Conservation (phyloP, 2,888 invertebrate genomes). For the Allacma fusca region DNA sequence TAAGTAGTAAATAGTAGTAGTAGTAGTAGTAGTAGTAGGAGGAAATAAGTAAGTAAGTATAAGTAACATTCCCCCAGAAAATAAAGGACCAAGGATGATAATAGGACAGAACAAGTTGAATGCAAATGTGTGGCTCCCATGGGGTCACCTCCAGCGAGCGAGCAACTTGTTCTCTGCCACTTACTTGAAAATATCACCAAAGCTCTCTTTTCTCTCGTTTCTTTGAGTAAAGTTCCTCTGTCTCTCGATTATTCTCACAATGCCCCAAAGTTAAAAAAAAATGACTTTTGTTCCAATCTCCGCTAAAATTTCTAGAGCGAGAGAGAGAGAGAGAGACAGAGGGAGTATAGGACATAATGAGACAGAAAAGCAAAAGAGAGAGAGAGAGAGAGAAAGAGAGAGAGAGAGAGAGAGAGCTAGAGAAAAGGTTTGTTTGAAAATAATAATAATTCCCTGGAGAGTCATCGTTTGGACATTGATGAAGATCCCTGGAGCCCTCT, state of each 20-base stretch:
- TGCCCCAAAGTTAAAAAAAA: no score
- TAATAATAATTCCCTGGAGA: slow-evolving; percentile 46
- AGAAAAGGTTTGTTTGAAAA: slow-evolving; percentile 29
- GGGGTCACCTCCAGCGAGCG: slow-evolving; percentile 27
- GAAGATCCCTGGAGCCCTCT: slow-evolving; percentile 46
- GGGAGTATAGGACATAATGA: no score
- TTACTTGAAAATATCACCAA: slow-evolving; percentile 1
- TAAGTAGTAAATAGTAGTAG: no score
- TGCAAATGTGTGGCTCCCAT: slow-evolving; percentile 39
- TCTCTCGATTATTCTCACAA: background rate
- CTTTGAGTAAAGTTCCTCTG: no score
- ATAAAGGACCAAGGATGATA: no score
- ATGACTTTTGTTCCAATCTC: background rate
- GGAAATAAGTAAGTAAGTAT: no score
- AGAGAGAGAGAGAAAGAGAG: slow-evolving; percentile 13
- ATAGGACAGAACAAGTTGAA: background rate
- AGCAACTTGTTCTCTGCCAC: slow-evolving; percentile 30
- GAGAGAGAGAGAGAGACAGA: slow-evolving; percentile 1
- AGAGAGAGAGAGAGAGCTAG: background rate
- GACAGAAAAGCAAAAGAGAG: no score
- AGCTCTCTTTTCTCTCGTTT: background rate
- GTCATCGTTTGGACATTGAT: slow-evolving; percentile 42
- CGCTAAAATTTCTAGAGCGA: background rate
- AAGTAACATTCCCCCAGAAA: no score
- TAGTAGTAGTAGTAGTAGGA: no score